Conservation (phyloP, 2,113 vertebrate species). For the Brachionichthys hirsutus region DNA sequence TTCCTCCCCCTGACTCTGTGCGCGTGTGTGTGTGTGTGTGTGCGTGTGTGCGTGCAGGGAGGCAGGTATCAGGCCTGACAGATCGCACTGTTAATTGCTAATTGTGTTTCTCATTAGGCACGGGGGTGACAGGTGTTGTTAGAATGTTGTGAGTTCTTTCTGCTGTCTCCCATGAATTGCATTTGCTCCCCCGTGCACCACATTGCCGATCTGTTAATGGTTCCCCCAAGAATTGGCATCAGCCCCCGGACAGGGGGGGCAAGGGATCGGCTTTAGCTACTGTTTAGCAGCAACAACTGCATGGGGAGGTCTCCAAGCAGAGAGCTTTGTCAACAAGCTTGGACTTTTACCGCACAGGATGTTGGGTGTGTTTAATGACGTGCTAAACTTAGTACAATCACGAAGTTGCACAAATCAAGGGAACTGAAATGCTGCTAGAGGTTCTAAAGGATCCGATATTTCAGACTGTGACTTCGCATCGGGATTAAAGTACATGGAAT, state of each 20-base stretch:
- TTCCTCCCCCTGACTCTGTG: constrained; percentile 9
- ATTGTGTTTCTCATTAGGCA: constrained; percentile 85
- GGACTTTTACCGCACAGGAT: not conserved
- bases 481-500: too few species aligned
- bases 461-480: too few species aligned
- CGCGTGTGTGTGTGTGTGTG: constrained; percentile 19
- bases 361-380: too few species aligned
- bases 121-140: constrained; percentile 84
- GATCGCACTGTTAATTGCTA: constrained; percentile 83
- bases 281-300: constrained; percentile 74
- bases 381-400: too few species aligned
- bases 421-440: too few species aligned
- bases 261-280: constrained; percentile 79
- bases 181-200: constrained; percentile 60
- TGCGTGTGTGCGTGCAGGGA: constrained; percentile 37
- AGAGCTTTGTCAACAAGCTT: constrained; percentile 43
- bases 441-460: too few species aligned
- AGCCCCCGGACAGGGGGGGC: constrained; percentile 73
- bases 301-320: constrained; percentile 52
- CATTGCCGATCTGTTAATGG: constrained; percentile 78
- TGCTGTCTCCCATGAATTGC: constrained; percentile 74
- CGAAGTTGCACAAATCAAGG: too few species aligned
- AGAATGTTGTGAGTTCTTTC: constrained; percentile 78
- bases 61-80: constrained; percentile 81
- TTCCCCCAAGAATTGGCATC: constrained; percentile 79